These are phyloP conservation scores for Halictus rubicundus DNA, from an alignment of 1,140 invertebrate species.

Conservation along the genomic window DNA sequence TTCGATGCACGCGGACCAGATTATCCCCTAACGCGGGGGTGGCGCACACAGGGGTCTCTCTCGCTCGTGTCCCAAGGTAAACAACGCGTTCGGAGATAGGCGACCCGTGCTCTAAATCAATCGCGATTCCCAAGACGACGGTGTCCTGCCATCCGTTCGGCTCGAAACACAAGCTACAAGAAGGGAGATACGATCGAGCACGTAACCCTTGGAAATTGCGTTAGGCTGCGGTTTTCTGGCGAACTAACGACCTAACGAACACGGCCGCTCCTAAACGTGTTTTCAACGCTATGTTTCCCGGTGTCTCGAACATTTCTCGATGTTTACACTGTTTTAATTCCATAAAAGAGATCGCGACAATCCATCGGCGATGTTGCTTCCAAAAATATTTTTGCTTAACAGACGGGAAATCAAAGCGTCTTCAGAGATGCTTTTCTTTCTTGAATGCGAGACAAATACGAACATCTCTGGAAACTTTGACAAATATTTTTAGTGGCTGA, in stretches of 20 bases:
- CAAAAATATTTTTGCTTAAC: too few relatives aligned
- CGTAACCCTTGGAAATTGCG: conserved; percentile 36
- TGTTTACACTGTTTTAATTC: too few relatives aligned
- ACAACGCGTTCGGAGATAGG: not conserved
- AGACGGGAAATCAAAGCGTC: too few relatives aligned
- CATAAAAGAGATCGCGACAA: too few relatives aligned
- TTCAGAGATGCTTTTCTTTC: too few relatives aligned
- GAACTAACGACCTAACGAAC: conserved; percentile 51
- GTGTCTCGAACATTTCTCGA: too few relatives aligned
- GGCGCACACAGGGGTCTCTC: not conserved
- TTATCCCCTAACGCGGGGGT: not conserved
- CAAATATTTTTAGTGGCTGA: too few relatives aligned
- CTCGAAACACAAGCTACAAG: not conserved
- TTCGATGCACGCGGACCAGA: not conserved
- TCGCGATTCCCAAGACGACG: conserved; percentile 26
- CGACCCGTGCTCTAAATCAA: conserved; percentile 20
- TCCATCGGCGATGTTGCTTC: too few relatives aligned
- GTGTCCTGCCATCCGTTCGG: not conserved
- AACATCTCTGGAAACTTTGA: too few relatives aligned
- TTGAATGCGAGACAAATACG: too few relatives aligned
- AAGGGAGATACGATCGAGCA: not conserved
- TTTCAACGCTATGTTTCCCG: not conserved
- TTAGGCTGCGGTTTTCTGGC: not conserved
- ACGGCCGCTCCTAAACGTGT: too few relatives aligned
- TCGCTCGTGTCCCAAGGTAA: not conserved